phyloP scores from a whole-genome alignment of 1,140 invertebrate genomes.

The Drosophila pseudoobscura region DNA sequence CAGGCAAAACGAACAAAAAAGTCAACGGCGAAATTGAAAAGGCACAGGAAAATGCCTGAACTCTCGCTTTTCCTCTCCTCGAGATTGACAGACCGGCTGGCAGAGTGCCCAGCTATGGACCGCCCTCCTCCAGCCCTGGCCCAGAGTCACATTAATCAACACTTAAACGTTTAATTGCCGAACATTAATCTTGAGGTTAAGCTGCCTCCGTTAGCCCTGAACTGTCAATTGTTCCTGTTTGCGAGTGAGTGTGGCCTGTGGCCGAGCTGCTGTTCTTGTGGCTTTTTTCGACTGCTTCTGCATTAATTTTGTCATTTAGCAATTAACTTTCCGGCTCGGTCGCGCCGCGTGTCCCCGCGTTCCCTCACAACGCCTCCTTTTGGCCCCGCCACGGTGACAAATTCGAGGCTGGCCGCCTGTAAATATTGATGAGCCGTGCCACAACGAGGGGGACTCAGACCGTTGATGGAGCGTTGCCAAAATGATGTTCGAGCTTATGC shows the following conservation, averaged over 20 bases:
- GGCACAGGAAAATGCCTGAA: slow-evolving; percentile 32
- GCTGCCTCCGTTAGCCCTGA: slow-evolving; percentile 27
- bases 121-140: background rate
- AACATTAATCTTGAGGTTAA: slow-evolving; percentile 71
- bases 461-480: slow-evolving; percentile 78
- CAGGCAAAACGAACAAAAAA: slow-evolving; percentile 3
- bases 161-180: slow-evolving; percentile 81
- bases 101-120: slow-evolving; percentile 7
- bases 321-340: slow-evolving; percentile 69
- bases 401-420: slow-evolving; percentile 75
- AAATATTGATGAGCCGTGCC: slow-evolving; percentile 74
- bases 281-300: slow-evolving; percentile 34
- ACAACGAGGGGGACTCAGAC: slow-evolving; percentile 24
- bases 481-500: slow-evolving; percentile 79
- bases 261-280: slow-evolving; percentile 17
- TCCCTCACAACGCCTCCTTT: slow-evolving; percentile 2
- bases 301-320: slow-evolving; percentile 78
- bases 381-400: slow-evolving; percentile 52
- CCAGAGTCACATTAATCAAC: slow-evolving; percentile 79
- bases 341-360: background rate
- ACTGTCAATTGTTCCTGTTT: slow-evolving; percentile 48
- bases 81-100: slow-evolving; percentile 49
- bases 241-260: slow-evolving; percentile 2
- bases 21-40: slow-evolving; percentile 3
- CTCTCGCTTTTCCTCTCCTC: slow-evolving; percentile 16